Conservation (phyloP, 2,113 vertebrate species). For the Indicator indicator region DNA sequence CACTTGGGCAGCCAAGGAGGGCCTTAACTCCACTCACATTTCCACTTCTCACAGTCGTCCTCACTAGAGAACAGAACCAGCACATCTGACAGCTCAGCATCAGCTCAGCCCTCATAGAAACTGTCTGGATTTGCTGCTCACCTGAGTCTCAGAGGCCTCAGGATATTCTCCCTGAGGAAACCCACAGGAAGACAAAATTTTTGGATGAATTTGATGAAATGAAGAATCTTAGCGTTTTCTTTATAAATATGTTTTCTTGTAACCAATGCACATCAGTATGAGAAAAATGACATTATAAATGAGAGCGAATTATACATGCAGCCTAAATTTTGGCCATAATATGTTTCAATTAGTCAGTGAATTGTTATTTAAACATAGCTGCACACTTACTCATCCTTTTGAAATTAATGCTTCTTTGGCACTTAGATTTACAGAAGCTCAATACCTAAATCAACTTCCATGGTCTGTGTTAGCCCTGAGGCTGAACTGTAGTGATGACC, state of each 20-base stretch:
- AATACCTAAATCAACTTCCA: neutral
- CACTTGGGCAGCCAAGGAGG: neutral
- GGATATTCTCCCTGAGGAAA: neutral
- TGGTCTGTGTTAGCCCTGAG: neutral
- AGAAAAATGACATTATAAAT: slow-evolving; percentile 35
- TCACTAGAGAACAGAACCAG: neutral
- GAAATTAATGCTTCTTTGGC: neutral
- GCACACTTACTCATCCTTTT: neutral
- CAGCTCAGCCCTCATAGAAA: neutral
- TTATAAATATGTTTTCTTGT: neutral
- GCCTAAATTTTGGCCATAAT: neutral
- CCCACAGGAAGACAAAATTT: neutral
- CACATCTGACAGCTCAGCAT: rapidly evolving
- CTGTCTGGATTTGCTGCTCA: neutral
- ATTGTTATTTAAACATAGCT: neutral
- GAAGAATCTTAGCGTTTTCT: neutral
- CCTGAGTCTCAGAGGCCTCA: neutral
- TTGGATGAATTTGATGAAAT: neutral
- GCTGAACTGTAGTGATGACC: slow-evolving; percentile 12
- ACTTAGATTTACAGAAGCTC: neutral
- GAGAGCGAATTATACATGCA: neutral
- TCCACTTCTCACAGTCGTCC: neutral
- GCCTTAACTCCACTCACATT: neutral
- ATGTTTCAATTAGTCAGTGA: neutral
- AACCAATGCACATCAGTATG: neutral